These are phyloP conservation scores for Sisyra nigra DNA, from an alignment of 2,888 invertebrate genomes.

Conservation along the genomic window DNA sequence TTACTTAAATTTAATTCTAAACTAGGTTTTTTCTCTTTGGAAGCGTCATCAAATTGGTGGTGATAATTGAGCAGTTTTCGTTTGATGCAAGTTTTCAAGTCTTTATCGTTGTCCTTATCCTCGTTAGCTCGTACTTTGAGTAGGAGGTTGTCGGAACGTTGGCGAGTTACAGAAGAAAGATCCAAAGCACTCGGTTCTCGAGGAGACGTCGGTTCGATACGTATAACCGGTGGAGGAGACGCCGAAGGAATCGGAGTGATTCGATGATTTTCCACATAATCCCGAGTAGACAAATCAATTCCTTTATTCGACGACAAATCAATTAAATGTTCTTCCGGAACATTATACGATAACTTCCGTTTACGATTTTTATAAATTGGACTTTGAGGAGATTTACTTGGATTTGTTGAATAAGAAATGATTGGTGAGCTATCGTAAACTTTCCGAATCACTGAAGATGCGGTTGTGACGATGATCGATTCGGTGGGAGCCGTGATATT, in stretches of 20 bases:
- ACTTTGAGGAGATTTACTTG: too few relatives aligned
- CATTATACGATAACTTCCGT: slow-evolving; percentile 6
- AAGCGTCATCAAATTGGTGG: slow-evolving; percentile 6
- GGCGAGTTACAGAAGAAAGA: not conserved
- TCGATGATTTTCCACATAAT: slow-evolving; percentile 4
- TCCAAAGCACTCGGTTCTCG: not conserved
- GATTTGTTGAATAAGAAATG: too few relatives aligned
- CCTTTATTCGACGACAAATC: not conserved
- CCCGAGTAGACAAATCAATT: not conserved
- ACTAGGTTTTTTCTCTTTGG: not conserved
- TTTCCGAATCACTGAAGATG: too few relatives aligned
- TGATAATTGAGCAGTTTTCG: slow-evolving; percentile 7
- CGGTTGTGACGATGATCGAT: too few relatives aligned
- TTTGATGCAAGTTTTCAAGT: slow-evolving; percentile 6
- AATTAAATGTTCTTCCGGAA: not conserved
- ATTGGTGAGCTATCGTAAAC: too few relatives aligned
- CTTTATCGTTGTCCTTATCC: slow-evolving; percentile 1
- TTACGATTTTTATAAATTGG: not conserved
- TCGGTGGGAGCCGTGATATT: too few relatives aligned
- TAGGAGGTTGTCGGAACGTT: not conserved
- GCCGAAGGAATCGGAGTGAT: not conserved
- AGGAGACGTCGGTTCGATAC: not conserved
- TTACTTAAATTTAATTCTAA: not conserved
- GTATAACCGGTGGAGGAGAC: slow-evolving; percentile 1
- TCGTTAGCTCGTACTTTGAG: slow-evolving; percentile 13